phyloP scores from a whole-genome alignment of 2,113 vertebrate genomes.

The Callospermophilus lateralis region DNA sequence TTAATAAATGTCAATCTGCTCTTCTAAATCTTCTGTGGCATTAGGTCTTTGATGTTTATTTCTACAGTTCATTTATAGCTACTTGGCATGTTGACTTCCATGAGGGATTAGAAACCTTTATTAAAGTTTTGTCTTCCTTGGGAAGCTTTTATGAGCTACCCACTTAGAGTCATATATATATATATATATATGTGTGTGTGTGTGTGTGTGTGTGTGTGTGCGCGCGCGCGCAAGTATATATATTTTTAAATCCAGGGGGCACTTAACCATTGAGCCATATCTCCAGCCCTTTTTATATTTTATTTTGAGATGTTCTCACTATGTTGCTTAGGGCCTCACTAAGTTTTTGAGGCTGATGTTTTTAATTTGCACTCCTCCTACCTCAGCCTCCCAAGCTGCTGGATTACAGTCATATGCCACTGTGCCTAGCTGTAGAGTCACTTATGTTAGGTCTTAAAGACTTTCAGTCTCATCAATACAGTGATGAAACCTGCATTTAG shows the following conservation, averaged over 20 bases:
- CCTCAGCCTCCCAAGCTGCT: too few species aligned
- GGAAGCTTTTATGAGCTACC: conserved; percentile 12
- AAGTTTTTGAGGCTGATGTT: too few species aligned
- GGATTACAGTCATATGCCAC: too few species aligned
- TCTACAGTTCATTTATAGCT: not conserved
- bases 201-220: too few species aligned
- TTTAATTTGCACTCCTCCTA: too few species aligned
- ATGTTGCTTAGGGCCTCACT: too few species aligned
- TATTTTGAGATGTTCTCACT: too few species aligned
- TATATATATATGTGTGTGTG: too few species aligned
- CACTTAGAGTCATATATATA: not conserved
- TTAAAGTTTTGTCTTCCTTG: not conserved
- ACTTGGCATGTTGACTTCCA: not conserved
- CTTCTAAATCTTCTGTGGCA: not conserved
- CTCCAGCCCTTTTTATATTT: too few species aligned
- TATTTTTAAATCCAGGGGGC: too few species aligned
- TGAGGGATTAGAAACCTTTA: not conserved
- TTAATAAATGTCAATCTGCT: conserved; percentile 4
- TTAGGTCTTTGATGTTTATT: not conserved
- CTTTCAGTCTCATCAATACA: not conserved
- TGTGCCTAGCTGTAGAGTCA: not conserved
- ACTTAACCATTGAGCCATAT: too few species aligned
- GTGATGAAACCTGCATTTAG: not conserved
- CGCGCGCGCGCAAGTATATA: too few species aligned
- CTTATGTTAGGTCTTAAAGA: conserved; percentile 23